Percentiles rank a stretch among this genome's conserved stretches.
Conservation (phyloP, 2,797 vertebrate genomes). For the Acanthornis magna region DNA sequence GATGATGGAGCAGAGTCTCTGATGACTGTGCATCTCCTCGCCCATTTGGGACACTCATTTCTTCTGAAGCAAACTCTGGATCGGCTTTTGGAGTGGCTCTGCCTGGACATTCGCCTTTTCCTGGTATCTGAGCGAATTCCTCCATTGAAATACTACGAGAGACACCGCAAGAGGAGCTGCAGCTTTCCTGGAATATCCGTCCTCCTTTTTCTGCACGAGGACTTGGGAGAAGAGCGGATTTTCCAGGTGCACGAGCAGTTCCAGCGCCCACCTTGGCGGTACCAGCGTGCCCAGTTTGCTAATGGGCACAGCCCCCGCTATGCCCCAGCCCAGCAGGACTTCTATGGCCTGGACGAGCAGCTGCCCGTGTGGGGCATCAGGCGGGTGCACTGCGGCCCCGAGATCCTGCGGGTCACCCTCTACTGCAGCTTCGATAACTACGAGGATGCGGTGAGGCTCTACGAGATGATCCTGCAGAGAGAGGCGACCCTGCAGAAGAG, state of each 20-base stretch:
- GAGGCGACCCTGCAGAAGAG: constrained; percentile 80
- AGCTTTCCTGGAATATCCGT: constrained; percentile 87
- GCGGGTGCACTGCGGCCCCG: constrained; percentile 80
- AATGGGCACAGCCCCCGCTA: constrained; percentile 48
- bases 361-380: constrained; percentile 93
- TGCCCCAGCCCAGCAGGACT: constrained; percentile 80
- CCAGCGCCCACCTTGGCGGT: constrained; percentile 87
- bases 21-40: constrained; percentile 88
- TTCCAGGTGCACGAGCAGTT: constrained; percentile 85
- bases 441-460: constrained; percentile 86
- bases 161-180: constrained; percentile 40
- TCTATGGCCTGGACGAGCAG: constrained; percentile 86
- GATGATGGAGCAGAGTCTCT: constrained; percentile 60
- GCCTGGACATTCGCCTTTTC: constrained; percentile 83
- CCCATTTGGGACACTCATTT: constrained; percentile 81
- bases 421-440: constrained; percentile 90
- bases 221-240: constrained; percentile 86
- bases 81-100: constrained; percentile 83
- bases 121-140: constrained; percentile 86
- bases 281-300: constrained; percentile 75
- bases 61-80: constrained; percentile 87
- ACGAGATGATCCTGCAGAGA: constrained; percentile 86
- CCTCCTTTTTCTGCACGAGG: constrained; percentile 88
- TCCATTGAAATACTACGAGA: constrained; percentile 69
- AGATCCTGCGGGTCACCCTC: constrained; percentile 87